phyloP scores from a whole-genome alignment of 2,797 vertebrate genomes.

The Sarcoramphus papa region DNA sequence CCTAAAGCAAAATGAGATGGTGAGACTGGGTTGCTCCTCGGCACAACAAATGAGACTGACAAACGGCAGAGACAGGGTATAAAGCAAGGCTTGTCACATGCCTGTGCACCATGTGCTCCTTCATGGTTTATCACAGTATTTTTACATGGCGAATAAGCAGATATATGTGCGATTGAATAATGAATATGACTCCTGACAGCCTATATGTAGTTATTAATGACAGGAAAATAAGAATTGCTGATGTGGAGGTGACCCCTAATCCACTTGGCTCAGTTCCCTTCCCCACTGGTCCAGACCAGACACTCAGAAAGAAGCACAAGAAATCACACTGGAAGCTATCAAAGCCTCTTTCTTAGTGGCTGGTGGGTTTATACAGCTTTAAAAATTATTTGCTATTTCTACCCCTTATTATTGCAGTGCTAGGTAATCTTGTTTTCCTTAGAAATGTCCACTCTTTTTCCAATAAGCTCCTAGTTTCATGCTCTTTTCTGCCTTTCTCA shows the following conservation, averaged over 20 bases:
- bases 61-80: not conserved
- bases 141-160: not conserved
- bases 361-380: not conserved
- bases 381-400: not conserved
- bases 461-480: not conserved
- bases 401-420: not conserved
- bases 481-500: not conserved
- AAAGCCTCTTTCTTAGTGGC: not conserved
- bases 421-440: not conserved
- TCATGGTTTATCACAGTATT: not conserved
- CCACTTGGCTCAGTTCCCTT: not conserved
- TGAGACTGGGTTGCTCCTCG: not conserved
- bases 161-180: not conserved
- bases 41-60: not conserved
- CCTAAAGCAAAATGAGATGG: not conserved
- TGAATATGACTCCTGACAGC: not conserved
- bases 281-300: not conserved
- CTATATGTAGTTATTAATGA: not conserved
- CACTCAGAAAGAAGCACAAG: not conserved
- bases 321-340: not conserved
- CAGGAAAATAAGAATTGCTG: not conserved
- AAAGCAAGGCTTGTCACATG: not conserved
- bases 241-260: not conserved
- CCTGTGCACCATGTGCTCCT: not conserved
- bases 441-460: not conserved